Base-by-base conservation (phyloP, 1,140 invertebrate species). In the Aphis craccivora region DNA sequence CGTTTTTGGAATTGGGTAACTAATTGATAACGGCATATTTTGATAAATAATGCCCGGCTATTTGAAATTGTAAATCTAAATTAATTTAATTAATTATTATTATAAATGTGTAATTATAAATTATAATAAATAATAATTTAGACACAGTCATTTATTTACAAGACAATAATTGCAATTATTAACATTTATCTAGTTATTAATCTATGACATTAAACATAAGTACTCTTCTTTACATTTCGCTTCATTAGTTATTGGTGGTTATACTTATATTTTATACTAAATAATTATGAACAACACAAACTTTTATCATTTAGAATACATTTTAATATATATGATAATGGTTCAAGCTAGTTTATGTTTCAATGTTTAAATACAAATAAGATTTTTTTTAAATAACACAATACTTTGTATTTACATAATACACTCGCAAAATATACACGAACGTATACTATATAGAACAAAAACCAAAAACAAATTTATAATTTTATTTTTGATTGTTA, bases 1-100 rank as follows among this genome's bases (percentile, higher is more conserved):
- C n/a, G n/a, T n/a, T n/a, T n/a, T n/a, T n/a, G n/a, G 30, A 90
- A 30, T 40, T 11, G 0, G 43, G 60, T 81, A 76, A 81, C 90
- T 6, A 30, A 30, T 18, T 90, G 89, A 90, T 90, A 60, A 90
- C 60, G 30, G 23, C 22, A 25, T 8, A 40, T 23, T 87, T 30
- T 48, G 84, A 87, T 88, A 88, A 88, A 51, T 20, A 53, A 88
- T 53, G 45, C 48, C 87, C 48, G 87, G 30, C 37, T 88, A 53
- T 87, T 88, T 88, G n/a, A 88, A 88, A 30, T 30, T 45, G 14
- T 86, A 40, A 45, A 14, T n/a, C 25, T 18, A 30, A 18, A 18
- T n/a, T 30, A 45, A 25, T 43, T 67, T n/a, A 3, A 76, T n/a
- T 76, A 18, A 48, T 48, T n/a, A 18, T 6, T 67, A n/a, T 18